Evolutionary conservation across 2,113 vertebrate genomes (phyloP), one percentile per base, ranked within the genome.

Genomic region (Microcebus ravelobensis): DNA sequence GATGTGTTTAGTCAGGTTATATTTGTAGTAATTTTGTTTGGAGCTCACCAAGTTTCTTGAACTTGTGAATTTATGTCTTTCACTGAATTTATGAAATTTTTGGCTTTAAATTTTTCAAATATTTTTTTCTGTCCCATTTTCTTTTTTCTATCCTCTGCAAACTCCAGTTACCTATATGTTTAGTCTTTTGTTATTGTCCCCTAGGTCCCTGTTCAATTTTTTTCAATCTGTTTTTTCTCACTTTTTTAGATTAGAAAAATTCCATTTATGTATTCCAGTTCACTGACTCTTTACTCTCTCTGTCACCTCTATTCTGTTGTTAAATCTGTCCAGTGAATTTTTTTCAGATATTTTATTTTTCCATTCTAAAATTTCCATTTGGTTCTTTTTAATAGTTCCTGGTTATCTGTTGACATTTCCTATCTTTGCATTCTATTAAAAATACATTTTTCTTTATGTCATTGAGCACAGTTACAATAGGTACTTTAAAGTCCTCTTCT

Each of bases 1-100:
- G 25, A 61, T 70, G 6, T 50, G 4, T 81, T 91, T 74, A 85
- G 31, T 31, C 6, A 50, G 39, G 11, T 88, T 80, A 79, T 94
- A 73, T 71, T 95, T 94, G 52, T 91, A 52, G 57, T 89, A 39
- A 87, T 87, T 83, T 13, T 82, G 15, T 36, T 90, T 87, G 50
- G 76, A 31, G 13, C 67, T 95, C 20, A 65, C 31, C 3, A 85
- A 80, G 7, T 1, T 93, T 88, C 59, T 77, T 96, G 45, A 93
- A 77, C 52, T 88, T 88, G 25, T 85, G 95, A 81, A 84, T 92
- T 87, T 92, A 34, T 87, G 13, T 94, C 31, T 93, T 94, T 90
- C n/a, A 48, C 23, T 55, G 76, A 82, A 63, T 42, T 76, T 73
- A 65, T 42, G 2, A 50, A 79, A 42, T 13, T 88, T 94, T 79